phyloP scores from a whole-genome alignment of 37 sponge, comb jelly and placozoan species.

The Halisarca cf. caerulea region DNA sequence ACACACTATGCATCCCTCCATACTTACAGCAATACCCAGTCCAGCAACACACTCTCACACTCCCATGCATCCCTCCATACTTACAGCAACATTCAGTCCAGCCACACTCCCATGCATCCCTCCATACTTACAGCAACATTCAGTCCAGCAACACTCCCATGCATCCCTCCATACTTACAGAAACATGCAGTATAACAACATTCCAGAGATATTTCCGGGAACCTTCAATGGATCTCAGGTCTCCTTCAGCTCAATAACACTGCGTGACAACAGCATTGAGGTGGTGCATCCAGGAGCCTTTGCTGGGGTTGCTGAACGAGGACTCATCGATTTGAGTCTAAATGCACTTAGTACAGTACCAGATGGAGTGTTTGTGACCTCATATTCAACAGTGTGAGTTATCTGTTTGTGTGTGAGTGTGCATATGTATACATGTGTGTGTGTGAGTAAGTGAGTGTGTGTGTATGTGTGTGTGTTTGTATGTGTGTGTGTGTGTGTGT shows the following conservation, averaged over 20 bases:
- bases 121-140: constrained; percentile 16
- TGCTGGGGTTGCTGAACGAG: neutral
- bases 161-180: constrained; percentile 3
- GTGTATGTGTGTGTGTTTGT: too few relatives aligned
- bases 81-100: too few relatives aligned
- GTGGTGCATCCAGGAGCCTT: constrained; percentile 1
- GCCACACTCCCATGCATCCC: too few relatives aligned
- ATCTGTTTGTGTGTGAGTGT: too few relatives aligned
- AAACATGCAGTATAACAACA: constrained; percentile 6
- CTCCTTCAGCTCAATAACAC: neutral
- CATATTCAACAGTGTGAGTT: neutral
- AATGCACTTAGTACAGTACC: neutral
- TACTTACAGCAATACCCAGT: too few relatives aligned
- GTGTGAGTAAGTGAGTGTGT: too few relatives aligned
- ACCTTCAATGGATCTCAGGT: constrained; percentile 4
- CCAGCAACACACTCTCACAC: too few relatives aligned
- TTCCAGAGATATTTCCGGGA: constrained; percentile 9
- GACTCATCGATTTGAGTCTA: neutral
- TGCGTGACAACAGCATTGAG: neutral
- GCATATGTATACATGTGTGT: too few relatives aligned
- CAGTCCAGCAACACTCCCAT: neutral
- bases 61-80: too few relatives aligned
- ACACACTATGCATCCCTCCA: too few relatives aligned
- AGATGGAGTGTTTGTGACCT: neutral
- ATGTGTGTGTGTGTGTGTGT: too few relatives aligned